Conservation (phyloP, 1,140 invertebrate species). For the Drosophila azteca region DNA sequence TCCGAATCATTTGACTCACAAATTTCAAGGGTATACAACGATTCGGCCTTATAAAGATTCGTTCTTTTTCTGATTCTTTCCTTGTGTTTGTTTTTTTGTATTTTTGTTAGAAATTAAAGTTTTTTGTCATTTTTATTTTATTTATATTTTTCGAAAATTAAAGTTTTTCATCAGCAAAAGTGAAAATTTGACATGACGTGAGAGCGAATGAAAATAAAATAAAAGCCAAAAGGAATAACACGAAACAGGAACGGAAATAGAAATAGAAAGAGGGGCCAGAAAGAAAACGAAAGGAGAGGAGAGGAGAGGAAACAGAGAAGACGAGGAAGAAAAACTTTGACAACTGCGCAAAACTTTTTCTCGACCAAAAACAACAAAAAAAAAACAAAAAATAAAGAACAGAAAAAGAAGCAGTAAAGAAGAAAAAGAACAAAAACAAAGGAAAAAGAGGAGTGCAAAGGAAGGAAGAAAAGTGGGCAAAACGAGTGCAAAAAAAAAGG, state of each 20-base stretch:
- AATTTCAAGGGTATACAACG: no score
- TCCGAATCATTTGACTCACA: no score
- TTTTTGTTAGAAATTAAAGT: background rate
- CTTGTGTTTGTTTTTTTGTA: conserved; percentile 12
- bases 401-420: conserved; percentile 51
- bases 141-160: conserved; percentile 51
- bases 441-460: conserved; percentile 37
- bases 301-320: conserved; percentile 2
- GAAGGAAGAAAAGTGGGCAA: conserved; percentile 1
- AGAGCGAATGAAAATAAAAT: conserved; percentile 69
- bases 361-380: conserved; percentile 32
- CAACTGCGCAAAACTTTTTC: conserved; percentile 72
- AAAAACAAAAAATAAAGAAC: conserved; percentile 18
- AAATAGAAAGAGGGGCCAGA: conserved; percentile 11
- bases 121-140: background rate
- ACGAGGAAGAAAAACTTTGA: conserved; percentile 63
- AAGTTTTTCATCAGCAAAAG: conserved; percentile 68
- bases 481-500: conserved; percentile 44
- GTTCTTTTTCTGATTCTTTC: background rate
- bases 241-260: conserved; percentile 19
- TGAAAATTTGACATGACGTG: conserved; percentile 77
- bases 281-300: conserved; percentile 1
- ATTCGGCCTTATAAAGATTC: background rate
- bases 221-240: conserved; percentile 49
- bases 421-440: conserved; percentile 48